These are phyloP conservation scores for Sphinx pinastri DNA, from an alignment of 2,888 invertebrate species.

Conservation along the genomic window DNA sequence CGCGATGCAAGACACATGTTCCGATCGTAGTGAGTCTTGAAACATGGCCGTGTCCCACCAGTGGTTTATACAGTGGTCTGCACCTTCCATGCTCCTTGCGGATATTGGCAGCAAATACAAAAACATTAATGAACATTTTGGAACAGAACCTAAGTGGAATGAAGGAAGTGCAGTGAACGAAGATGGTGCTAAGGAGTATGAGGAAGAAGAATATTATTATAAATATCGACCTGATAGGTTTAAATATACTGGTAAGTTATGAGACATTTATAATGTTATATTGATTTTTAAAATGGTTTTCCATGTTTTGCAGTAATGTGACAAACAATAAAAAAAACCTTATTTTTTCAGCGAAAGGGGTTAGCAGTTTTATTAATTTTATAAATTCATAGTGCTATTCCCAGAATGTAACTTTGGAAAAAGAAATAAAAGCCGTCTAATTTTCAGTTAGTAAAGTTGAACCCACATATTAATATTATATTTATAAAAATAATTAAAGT, in stretches of 20 bases:
- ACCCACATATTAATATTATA: no score
- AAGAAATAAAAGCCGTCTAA: no score
- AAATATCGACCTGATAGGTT: constrained; percentile 34
- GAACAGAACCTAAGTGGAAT: constrained; percentile 42
- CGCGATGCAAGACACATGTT: constrained; percentile 47
- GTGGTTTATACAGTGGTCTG: constrained; percentile 80
- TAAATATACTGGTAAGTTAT: constrained; percentile 47
- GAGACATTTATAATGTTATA: no score
- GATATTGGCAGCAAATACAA: constrained; percentile 66
- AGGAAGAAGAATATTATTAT: constrained; percentile 31
- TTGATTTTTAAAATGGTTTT: no score
- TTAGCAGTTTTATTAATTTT: no score
- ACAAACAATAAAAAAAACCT: no score
- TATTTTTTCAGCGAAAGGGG: no score
- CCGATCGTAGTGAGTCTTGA: constrained; percentile 29
- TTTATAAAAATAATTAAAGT: no score
- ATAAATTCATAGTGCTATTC: no score
- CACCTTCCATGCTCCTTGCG: constrained; percentile 64
- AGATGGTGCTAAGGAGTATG: constrained; percentile 32
- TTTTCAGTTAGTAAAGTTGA: no score
- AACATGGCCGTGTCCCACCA: constrained; percentile 78
- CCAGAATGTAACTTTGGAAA: no score
- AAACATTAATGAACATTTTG: constrained; percentile 57
- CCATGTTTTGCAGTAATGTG: no score
- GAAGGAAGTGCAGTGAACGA: constrained; percentile 29